These are phyloP conservation scores for Volucella zonaria DNA, from an alignment of 2,888 invertebrate species.

Conservation along the genomic window DNA sequence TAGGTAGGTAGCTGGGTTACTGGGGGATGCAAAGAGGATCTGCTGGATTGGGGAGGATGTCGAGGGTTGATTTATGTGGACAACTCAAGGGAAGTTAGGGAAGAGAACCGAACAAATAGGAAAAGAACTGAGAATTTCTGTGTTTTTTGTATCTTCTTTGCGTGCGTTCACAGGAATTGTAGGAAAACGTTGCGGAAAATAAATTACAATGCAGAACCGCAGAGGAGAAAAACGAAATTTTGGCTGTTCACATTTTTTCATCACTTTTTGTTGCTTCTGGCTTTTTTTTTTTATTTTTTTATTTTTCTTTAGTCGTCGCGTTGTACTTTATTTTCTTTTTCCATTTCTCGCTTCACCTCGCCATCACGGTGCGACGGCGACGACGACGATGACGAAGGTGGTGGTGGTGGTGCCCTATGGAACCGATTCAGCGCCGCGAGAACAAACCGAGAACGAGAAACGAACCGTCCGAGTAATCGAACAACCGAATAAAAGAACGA, in stretches of 20 bases:
- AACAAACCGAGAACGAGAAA: slow-evolving; percentile 51
- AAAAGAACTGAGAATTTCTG: neutral
- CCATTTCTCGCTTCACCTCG: slow-evolving; percentile 62
- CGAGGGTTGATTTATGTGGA: neutral
- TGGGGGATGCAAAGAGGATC: too few relatives aligned
- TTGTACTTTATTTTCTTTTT: slow-evolving; percentile 67
- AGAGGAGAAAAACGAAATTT: slow-evolving; percentile 18
- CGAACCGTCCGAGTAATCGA: neutral
- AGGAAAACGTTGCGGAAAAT: slow-evolving; percentile 25
- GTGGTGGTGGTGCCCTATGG: slow-evolving; percentile 49
- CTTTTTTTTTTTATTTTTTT: slow-evolving; percentile 16
- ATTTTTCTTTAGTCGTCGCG: slow-evolving; percentile 43
- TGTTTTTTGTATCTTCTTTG: slow-evolving; percentile 18
- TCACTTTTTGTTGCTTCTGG: slow-evolving; percentile 10
- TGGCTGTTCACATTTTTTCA: slow-evolving; percentile 61
- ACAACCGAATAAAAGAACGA: slow-evolving; percentile 65
- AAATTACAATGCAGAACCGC: slow-evolving; percentile 36
- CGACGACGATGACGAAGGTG: too few relatives aligned
- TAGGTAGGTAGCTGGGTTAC: neutral
- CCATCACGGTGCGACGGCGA: slow-evolving; percentile 12
- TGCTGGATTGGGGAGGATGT: neutral
- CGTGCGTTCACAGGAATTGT: neutral
- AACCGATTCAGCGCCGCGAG: slow-evolving; percentile 69
- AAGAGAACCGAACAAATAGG: slow-evolving; percentile 8
- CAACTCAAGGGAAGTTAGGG: slow-evolving; percentile 46